A percentile compares a stretch with the other conserved stretches of the same genome.
phyloP scores from a whole-genome alignment of 1,140 invertebrate species.

The Drosophila ananassae region DNA sequence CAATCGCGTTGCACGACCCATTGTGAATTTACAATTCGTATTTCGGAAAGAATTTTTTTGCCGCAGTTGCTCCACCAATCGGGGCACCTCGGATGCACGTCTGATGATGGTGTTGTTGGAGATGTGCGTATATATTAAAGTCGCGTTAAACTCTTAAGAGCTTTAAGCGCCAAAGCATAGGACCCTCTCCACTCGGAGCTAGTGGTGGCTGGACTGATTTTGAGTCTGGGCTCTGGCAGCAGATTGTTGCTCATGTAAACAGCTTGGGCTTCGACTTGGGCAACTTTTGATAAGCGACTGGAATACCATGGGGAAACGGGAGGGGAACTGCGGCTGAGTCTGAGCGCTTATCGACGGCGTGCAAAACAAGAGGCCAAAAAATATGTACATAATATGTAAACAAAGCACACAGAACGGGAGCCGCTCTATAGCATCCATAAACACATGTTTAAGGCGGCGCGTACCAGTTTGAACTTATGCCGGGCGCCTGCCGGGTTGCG shows the following conservation, averaged over 20 bases:
- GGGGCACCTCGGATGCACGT: conserved; percentile 38
- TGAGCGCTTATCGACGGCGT: conserved; percentile 63
- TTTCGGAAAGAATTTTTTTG: conserved; percentile 23
- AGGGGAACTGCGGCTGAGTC: background rate
- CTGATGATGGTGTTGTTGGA: background rate
- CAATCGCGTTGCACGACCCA: conserved; percentile 70
- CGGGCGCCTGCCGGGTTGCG: conserved; percentile 25
- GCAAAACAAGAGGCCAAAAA: conserved; percentile 81
- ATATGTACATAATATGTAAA: conserved; percentile 80
- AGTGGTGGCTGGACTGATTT: conserved; percentile 26
- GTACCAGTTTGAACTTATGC: conserved; percentile 68
- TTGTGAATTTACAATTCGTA: conserved; percentile 67
- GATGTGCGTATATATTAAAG: conserved; percentile 57
- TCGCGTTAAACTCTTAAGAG: conserved; percentile 75
- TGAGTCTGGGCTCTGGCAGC: conserved; percentile 48
- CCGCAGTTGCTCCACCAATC: conserved; percentile 12
- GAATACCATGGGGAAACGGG: background rate
- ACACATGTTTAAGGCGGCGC: conserved; percentile 72
- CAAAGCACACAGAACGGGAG: conserved; percentile 41
- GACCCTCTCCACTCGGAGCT: conserved; percentile 10
- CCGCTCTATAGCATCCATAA: conserved; percentile 46
- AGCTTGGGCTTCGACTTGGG: conserved; percentile 63
- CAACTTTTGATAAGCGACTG: conserved; percentile 75
- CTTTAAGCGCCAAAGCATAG: conserved; percentile 39
- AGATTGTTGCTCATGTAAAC: conserved; percentile 81